Conservation (phyloP, 2,797 vertebrate genomes). For the Myotis myotis region DNA sequence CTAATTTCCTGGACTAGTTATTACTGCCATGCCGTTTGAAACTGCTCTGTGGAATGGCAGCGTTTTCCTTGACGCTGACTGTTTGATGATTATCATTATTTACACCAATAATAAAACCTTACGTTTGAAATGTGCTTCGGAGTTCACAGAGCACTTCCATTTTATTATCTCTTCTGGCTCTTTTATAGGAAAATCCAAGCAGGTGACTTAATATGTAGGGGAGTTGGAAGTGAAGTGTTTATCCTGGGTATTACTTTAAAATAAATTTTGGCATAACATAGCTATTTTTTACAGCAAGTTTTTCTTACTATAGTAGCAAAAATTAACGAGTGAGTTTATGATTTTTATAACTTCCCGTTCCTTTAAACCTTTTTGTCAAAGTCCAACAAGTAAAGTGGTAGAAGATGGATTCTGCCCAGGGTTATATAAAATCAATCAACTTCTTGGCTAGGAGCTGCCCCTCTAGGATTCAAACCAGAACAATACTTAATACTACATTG, state of each 20-base stretch:
- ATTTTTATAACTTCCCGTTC: not conserved
- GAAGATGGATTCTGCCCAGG: not conserved
- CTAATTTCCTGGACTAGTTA: not conserved
- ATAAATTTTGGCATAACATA: not conserved
- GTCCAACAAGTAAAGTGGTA: not conserved
- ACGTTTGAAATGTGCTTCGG: not conserved
- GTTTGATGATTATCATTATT: not conserved
- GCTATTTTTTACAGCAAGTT: not conserved
- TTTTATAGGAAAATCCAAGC: constrained; percentile 42
- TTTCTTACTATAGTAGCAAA: constrained; percentile 23
- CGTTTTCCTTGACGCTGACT: not conserved
- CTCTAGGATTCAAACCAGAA: constrained; percentile 1
- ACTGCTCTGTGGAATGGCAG: rapidly evolving
- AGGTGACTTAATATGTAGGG: not conserved
- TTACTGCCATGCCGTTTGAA: not conserved
- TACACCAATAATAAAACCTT: not conserved
- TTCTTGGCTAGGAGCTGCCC: not conserved
- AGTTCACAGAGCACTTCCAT: not conserved
- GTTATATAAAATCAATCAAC: not conserved
- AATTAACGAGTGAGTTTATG: not conserved
- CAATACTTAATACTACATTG: not conserved
- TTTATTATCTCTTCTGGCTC: not conserved
- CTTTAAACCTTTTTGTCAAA: constrained; percentile 1
- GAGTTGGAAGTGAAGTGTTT: not conserved
- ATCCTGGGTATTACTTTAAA: not conserved